phyloP scores from a whole-genome alignment of 30 jellyfish, hydroid and myxozoan species.

The Turritopsis rubra region DNA sequence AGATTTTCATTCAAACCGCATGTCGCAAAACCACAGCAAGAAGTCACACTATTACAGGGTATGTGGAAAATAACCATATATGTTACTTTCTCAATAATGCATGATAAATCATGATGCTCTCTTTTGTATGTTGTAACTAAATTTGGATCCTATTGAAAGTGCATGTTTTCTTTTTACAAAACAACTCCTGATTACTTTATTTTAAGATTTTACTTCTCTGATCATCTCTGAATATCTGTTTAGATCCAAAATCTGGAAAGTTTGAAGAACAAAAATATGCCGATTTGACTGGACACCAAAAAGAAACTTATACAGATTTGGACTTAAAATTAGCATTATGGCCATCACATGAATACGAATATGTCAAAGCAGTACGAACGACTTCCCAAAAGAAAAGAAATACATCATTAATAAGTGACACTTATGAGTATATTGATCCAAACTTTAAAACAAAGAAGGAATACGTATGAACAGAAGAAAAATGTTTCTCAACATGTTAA shows the following conservation, averaged over 20 bases:
- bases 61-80: too few species aligned
- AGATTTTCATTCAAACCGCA: background rate
- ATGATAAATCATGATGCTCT: too few species aligned
- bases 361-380: background rate
- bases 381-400: background rate
- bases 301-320: constrained; percentile 4
- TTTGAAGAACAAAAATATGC: constrained; percentile 18
- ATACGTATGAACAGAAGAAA: background rate
- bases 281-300: constrained; percentile 7
- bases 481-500: too few species aligned
- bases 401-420: background rate
- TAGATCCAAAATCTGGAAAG: background rate
- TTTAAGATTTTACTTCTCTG: too few species aligned
- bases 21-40: background rate
- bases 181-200: too few species aligned
- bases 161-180: too few species aligned
- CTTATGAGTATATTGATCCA: constrained; percentile 12
- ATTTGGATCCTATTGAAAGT: too few species aligned
- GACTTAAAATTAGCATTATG: background rate
- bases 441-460: background rate
- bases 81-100: too few species aligned
- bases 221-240: background rate
- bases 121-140: too few species aligned
- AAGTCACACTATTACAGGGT: background rate
- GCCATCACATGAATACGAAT: constrained; percentile 12